Evolutionary conservation across 2,113 vertebrate genomes (phyloP), one percentile per base, ranked within the genome.

Genomic region (Cacatua alba): DNA sequence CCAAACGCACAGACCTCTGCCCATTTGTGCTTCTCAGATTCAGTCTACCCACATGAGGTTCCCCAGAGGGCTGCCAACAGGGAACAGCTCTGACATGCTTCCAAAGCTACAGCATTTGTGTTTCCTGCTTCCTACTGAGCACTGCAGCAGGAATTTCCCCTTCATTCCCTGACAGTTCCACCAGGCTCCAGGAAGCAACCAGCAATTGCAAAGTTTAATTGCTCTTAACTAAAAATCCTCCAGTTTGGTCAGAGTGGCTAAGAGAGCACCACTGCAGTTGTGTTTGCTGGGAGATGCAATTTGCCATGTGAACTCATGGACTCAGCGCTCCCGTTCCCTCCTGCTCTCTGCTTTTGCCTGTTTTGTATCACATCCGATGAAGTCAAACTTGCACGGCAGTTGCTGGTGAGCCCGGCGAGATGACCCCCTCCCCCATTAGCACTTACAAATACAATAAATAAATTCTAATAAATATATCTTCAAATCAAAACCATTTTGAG

Each of bases 381-480:
- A 90, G 52, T 51, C 76, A 44, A 94, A 93, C 74, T 78, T 24
- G 28, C 68, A 10, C 28, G 57, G 89, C 89, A 62, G 86, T 55
- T 35, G 23, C 69, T 49, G 49, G 81, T 15, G 70, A 95, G 46
- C 60, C 39, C 9, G 1, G 52, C 1, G 1, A 41, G 46, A 68
- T 71, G 83, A 67, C 8, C 55, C 70, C 90, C 52, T 82, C 86
- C 91, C 53, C 74, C 86, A 91, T 86, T 55, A 82, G 96, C 69
- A 37, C 60, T 65, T 93, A 90, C 90, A 87, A 98, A 97, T 89
- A 91, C 92, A 94, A 97, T 97, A 98, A 98, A 98, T 98, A 98
- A 95, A 97, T 98, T 96, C 96, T 96, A 98, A 98, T 98, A 98
- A 98, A 98, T 98, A 97, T 97, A 97, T 97, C 97, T 98, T 95